Base-by-base conservation (phyloP, 2,888 invertebrate genomes). In the Diaperis boleti region DNA sequence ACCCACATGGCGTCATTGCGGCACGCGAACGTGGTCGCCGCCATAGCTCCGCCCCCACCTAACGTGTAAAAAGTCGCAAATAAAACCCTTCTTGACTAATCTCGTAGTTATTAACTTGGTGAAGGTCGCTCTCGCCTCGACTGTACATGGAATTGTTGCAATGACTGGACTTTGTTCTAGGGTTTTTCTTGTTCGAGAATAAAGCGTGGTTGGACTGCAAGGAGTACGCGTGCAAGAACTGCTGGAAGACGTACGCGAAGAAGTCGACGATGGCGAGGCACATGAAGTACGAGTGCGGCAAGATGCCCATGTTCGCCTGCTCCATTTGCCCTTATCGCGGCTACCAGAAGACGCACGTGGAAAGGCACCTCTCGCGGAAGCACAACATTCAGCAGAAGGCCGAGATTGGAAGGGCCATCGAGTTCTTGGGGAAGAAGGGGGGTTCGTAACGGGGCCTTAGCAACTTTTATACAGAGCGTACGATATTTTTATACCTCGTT, bases 301-400 rank as follows among this genome's bases (percentile, higher is more conserved):
- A 75, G 52, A 65, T 67, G 14, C 74, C 75, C 0, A 71, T 73
- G 17, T 76, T 74, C 50, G 65, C 64, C 31, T 79, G 79, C 52
- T 70, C 76, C 8, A 70, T 69, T 10, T 77, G 77, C 45, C 64
- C 71, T 1, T 77, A 77, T 64, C 63, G 74, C 45, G 77, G 76
- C 3, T 74, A 75, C 62, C 77, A 76, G 64, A 77, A 76, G 49
- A 74, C 73, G 0, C 77, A 77, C 64, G 77, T 77, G n/a, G 74
- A 76, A 47, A 65, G 75, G 4, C 77, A 77, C 59, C 67, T 79
- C 5, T 71, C 72, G 8, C 66, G 74, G 37, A 74, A 76, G 59
- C 79, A 79, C 59, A 73, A 74, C 31, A 71, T 76, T 15, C 55
- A 62, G 10, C 59, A 64, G 2, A 60, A 66, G 14, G 8, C 52